These are phyloP conservation scores for Ypsolopha sequella DNA, from an alignment of 2,888 invertebrate genomes.

Conservation along the genomic window DNA sequence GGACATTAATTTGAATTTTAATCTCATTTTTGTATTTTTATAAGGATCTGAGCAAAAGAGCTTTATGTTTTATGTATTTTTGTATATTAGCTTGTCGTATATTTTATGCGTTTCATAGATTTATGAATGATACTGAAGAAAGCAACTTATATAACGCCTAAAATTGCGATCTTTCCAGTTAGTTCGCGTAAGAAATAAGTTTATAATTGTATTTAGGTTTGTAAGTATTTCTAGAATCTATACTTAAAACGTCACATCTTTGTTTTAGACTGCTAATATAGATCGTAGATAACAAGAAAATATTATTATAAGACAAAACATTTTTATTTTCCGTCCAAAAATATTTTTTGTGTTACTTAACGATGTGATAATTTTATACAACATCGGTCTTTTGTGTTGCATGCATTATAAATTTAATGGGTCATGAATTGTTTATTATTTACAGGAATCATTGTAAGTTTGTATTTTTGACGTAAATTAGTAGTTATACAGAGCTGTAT, in stretches of 20 bases:
- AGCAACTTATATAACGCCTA: neutral
- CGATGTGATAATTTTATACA: conserved; percentile 22
- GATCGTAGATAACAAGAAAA: conserved; percentile 6
- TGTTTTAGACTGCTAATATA: conserved; percentile 24
- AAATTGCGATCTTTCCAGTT: neutral
- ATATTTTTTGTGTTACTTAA: conserved; percentile 21
- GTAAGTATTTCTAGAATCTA: neutral
- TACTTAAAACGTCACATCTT: conserved; percentile 6
- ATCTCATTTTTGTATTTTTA: too few relatives aligned
- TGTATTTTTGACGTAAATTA: too few relatives aligned
- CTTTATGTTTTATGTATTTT: too few relatives aligned
- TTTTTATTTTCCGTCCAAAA: conserved; percentile 54
- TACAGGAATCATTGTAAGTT: too few relatives aligned
- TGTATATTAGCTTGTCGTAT: conserved; percentile 5
- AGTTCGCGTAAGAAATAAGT: neutral
- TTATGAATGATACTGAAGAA: neutral
- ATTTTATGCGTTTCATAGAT: conserved; percentile 1
- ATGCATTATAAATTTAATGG: too few relatives aligned
- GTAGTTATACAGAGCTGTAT: neutral
- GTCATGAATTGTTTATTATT: too few relatives aligned
- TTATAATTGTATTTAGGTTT: conserved; percentile 5
- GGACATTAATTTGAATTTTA: too few relatives aligned
- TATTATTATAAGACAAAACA: conserved; percentile 15
- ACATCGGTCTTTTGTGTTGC: too few relatives aligned
- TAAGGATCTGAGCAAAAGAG: too few relatives aligned